Evolutionary conservation across 2,113 vertebrate genomes (phyloP), one percentile per base, ranked within the genome.

Genomic region (Misgurnus mizolepis): DNA sequence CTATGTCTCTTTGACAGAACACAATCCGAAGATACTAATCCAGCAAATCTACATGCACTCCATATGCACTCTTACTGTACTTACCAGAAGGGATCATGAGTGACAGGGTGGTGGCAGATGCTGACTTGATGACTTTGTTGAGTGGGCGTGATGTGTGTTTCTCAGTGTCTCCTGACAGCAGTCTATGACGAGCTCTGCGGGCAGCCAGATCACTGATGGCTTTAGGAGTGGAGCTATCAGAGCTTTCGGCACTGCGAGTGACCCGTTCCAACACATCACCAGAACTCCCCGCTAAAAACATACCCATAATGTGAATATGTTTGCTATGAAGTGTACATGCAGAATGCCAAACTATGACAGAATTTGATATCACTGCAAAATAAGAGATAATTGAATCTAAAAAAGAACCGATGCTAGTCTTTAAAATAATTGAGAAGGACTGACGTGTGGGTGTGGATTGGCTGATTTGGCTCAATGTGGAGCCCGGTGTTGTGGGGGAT

Each of bases 91-190:
- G 97, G 89, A 99, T 98, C 93, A 99, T 95, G 78, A 99, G 95
- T 0, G 97, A 99, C 84, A 99, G 94, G 17, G 97, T 93, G 49
- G 96, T 98, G 78, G 97, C 96, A 0, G 97, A 99, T 65, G 97
- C 97, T 0, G 97, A 99, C 92, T 98, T 99, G 93, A 99, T 98
- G 91, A 99, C 96, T 93, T 99, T 99, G 93, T 94, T 97, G 88
- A 97, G 90, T 18, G 96, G 95, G 67, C 95, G 92, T 40, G 95
- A 88, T 3, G 93, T 72, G 53, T 94, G 96, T 87, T 98, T 98
- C 87, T 98, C 97, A 7, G 94, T 89, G 79, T 99, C 97, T 58
- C 96, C 97, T 0, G 97, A 98, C 70, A 99, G 94, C 78, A 98
- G 93, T 69, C 97, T 92, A 82, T 99, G 97, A 22, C 96, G 96